Percentiles rank a stretch among this genome's conserved stretches.
These are phyloP conservation scores for Hormiphora californensis DNA, from an alignment of 37 sponge, comb jelly and placozoan genomes.

Conservation along the genomic window DNA sequence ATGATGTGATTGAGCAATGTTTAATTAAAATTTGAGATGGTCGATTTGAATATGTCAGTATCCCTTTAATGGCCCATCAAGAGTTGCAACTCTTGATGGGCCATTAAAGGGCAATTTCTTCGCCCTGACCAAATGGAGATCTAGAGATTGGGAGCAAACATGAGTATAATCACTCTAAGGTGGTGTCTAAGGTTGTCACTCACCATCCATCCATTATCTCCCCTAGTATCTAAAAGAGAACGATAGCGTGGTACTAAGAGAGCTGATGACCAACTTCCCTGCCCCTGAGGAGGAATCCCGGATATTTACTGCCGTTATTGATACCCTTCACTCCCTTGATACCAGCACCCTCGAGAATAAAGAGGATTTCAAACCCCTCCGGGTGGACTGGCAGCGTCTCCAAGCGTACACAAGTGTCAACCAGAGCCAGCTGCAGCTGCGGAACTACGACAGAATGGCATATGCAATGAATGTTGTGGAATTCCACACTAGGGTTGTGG, in stretches of 20 bases:
- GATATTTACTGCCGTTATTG: slow-evolving; percentile 79
- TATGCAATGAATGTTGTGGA: slow-evolving; percentile 77
- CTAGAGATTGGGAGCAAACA: no score
- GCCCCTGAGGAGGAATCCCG: slow-evolving; percentile 82
- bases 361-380: slow-evolving; percentile 71
- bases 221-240: slow-evolving; percentile 25
- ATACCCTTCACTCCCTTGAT: slow-evolving; percentile 68
- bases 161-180: no score
- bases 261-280: slow-evolving; percentile 46
- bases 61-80: no score
- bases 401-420: slow-evolving; percentile 61
- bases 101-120: no score
- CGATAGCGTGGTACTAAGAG: slow-evolving; percentile 11
- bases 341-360: slow-evolving; percentile 58
- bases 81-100: no score
- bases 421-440: slow-evolving; percentile 57
- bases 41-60: no score
- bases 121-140: no score
- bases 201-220: no score
- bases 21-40: no score
- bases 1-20: no score
- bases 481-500: slow-evolving; percentile 74
- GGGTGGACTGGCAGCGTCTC: slow-evolving; percentile 92
- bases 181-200: no score
- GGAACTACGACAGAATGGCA: slow-evolving; percentile 67